These are phyloP conservation scores for Tinea semifulvella DNA, from an alignment of 2,888 invertebrate species.

Conservation along the genomic window DNA sequence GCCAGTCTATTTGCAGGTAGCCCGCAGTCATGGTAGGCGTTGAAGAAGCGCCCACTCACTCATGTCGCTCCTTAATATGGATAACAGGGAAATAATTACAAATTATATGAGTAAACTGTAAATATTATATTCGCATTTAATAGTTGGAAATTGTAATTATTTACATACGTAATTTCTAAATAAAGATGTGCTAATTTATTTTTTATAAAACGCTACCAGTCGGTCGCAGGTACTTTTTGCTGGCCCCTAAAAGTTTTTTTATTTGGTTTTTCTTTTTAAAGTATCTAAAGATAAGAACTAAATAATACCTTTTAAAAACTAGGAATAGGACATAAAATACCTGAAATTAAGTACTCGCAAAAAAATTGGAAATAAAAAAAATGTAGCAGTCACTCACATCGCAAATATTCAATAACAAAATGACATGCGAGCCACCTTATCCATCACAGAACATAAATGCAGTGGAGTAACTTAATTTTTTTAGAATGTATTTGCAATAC, in stretches of 20 bases:
- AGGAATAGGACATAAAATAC: too few relatives aligned
- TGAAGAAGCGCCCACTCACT: slow-evolving; percentile 4
- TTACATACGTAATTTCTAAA: background rate
- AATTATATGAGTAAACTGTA: background rate
- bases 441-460: background rate
- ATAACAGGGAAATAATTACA: background rate
- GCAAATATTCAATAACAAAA: slow-evolving; percentile 9
- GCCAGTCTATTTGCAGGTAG: background rate
- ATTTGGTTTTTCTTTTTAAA: too few relatives aligned
- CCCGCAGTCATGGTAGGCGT: slow-evolving; percentile 1
- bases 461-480: background rate
- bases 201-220: too few relatives aligned
- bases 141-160: background rate
- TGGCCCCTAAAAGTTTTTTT: too few relatives aligned
- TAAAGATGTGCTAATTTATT: too few relatives aligned
- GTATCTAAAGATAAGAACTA: too few relatives aligned
- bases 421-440: background rate
- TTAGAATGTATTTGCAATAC: too few relatives aligned
- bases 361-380: too few relatives aligned
- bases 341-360: too few relatives aligned
- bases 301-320: too few relatives aligned
- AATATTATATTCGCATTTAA: background rate
- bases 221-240: too few relatives aligned
- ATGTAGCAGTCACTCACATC: slow-evolving; percentile 4
- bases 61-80: slow-evolving; percentile 3